phyloP scores from a whole-genome alignment of 2,888 invertebrate species.

The Lasioglossum lativentre region DNA sequence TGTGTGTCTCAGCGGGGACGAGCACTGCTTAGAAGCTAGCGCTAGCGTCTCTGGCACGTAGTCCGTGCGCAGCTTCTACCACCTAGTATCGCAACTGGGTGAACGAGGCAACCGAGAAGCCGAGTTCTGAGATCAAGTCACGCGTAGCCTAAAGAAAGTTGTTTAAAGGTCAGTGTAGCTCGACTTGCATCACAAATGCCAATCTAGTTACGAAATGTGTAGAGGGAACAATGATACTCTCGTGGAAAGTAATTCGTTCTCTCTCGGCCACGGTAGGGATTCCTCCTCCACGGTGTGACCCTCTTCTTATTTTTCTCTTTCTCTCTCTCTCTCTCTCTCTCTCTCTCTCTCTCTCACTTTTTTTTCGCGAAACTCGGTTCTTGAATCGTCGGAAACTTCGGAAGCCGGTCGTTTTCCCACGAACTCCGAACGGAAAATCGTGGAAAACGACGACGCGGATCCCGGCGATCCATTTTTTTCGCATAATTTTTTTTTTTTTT shows the following conservation, averaged over 20 bases:
- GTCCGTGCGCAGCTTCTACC: slow-evolving; percentile 2
- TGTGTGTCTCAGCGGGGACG: not conserved
- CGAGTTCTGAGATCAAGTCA: slow-evolving; percentile 75
- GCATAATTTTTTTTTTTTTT: not conserved
- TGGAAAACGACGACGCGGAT: not conserved
- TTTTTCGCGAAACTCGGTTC: not conserved
- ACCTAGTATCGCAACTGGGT: slow-evolving; percentile 54
- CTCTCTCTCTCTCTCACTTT: not conserved
- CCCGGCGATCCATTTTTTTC: too few relatives aligned
- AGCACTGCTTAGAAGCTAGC: not conserved
- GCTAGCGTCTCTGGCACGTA: not conserved
- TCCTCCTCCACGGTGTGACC: slow-evolving; percentile 18
- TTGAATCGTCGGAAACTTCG: not conserved
- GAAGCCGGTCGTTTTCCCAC: not conserved
- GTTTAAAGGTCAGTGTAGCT: slow-evolving; percentile 81
- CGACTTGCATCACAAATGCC: slow-evolving; percentile 81
- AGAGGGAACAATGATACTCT: slow-evolving; percentile 77
- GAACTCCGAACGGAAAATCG: not conserved
- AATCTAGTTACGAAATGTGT: slow-evolving; percentile 81
- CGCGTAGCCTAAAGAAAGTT: slow-evolving; percentile 81
- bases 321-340: not conserved
- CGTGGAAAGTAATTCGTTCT: slow-evolving; percentile 63
- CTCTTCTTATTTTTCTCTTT: not conserved
- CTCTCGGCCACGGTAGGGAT: slow-evolving; percentile 17
- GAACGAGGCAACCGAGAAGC: slow-evolving; percentile 67